A percentile compares a stretch with the other conserved stretches of the same genome.
Conservation (phyloP, 2,113 vertebrate species). For the Pardalotus punctatus region DNA sequence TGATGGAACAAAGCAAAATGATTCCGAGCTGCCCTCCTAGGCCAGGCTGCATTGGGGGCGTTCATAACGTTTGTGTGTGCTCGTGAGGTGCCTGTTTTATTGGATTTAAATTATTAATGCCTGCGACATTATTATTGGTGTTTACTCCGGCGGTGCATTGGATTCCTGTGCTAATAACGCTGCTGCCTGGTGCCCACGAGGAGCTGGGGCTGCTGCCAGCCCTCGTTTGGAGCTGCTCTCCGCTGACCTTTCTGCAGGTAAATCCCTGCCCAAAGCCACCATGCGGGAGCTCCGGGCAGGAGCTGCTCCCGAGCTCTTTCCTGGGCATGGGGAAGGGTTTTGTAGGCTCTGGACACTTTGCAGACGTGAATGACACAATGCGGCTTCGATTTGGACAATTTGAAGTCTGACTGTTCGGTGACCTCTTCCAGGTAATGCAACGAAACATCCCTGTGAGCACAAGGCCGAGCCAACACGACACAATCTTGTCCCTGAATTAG, state of each 20-base stretch:
- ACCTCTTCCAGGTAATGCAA: not conserved
- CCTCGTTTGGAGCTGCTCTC: not conserved
- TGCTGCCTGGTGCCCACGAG: not conserved
- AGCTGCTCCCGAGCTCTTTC: not conserved
- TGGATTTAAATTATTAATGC: slow-evolving; percentile 46
- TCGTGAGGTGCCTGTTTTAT: not conserved
- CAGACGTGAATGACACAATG: not conserved
- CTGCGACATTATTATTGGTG: not conserved
- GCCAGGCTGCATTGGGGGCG: not conserved
- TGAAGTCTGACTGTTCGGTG: not conserved
- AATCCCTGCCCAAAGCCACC: not conserved
- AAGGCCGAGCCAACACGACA: not conserved
- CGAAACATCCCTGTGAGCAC: not conserved
- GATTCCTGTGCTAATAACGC: not conserved
- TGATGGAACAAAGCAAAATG: not conserved
- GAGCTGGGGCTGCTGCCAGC: not conserved
- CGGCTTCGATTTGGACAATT: not conserved
- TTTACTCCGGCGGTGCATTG: not conserved
- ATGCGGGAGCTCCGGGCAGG: not conserved
- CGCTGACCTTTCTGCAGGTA: not conserved
- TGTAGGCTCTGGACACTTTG: not conserved
- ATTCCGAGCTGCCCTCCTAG: not conserved
- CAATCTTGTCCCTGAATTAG: not conserved
- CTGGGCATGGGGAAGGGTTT: not conserved
- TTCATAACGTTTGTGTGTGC: not conserved